These are phyloP conservation scores for Helobdella robusta DNA, from an alignment of 2,888 invertebrate genomes.

Conservation along the genomic window DNA sequence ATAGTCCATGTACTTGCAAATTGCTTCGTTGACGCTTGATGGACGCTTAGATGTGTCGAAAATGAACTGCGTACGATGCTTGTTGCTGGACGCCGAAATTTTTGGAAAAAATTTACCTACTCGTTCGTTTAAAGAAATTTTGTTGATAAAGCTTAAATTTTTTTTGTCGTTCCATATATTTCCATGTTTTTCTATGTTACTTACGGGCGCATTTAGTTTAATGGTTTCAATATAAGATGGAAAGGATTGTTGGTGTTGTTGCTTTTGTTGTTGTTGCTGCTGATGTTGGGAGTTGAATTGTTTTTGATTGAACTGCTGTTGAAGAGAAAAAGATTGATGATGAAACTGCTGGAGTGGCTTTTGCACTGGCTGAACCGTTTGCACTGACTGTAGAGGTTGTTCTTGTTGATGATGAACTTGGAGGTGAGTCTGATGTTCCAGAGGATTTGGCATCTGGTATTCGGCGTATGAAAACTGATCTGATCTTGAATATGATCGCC, in stretches of 20 bases:
- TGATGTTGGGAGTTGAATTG: neutral
- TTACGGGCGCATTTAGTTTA: neutral
- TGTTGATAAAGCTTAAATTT: neutral
- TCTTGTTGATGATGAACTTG: neutral
- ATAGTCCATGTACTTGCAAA: slow-evolving; percentile 31
- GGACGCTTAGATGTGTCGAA: slow-evolving; percentile 27
- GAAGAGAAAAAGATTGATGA: neutral
- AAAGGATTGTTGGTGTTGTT: slow-evolving; percentile 13
- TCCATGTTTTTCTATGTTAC: slow-evolving; percentile 1
- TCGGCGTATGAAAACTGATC: neutral
- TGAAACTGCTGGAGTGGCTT: neutral
- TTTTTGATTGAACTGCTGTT: slow-evolving; percentile 3
- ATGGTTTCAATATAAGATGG: neutral
- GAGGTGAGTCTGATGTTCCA: neutral
- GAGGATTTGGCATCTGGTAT: neutral
- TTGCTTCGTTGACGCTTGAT: slow-evolving; percentile 28
- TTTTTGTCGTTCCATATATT: slow-evolving; percentile 11
- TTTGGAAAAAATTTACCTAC: neutral
- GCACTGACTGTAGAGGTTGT: neutral
- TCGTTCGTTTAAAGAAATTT: neutral
- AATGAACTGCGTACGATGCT: slow-evolving; percentile 1
- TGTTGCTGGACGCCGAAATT: neutral
- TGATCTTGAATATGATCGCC: neutral
- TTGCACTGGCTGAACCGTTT: neutral
- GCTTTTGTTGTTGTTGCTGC: neutral